A percentile compares a stretch with the other conserved stretches of the same genome.
Evolutionary conservation across 1,140 invertebrate species (phyloP).

Genomic region (Pseudomyrmex concolor): DNA sequence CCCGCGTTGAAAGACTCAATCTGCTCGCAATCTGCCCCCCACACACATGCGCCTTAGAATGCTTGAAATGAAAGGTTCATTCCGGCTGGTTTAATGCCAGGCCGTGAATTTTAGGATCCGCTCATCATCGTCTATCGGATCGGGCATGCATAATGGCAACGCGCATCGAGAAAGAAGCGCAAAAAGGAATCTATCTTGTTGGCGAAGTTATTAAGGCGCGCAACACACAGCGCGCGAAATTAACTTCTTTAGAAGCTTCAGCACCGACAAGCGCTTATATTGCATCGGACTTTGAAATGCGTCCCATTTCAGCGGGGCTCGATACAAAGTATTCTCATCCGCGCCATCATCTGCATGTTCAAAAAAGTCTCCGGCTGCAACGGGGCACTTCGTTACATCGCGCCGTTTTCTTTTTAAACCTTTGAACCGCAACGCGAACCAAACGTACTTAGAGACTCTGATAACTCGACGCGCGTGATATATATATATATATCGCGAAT

Average conservation of each 20-base stretch:
- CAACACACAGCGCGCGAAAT: constrained; percentile 42
- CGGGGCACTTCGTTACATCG: background rate
- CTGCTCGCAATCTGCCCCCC: constrained; percentile 28
- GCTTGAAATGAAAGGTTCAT: constrained; percentile 41
- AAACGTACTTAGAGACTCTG: background rate
- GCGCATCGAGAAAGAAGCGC: background rate
- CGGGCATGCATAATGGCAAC: constrained; percentile 45
- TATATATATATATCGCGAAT: constrained; percentile 9
- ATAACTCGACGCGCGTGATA: constrained; percentile 10
- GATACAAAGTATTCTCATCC: constrained; percentile 57
- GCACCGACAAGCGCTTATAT: constrained; percentile 67
- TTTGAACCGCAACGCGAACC: background rate
- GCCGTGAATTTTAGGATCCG: constrained; percentile 53
- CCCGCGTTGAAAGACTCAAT: constrained; percentile 59
- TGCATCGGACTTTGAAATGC: constrained; percentile 73
- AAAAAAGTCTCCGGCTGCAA: constrained; percentile 49
- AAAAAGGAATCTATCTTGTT: constrained; percentile 70
- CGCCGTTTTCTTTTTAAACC: constrained; percentile 20
- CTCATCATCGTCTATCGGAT: background rate
- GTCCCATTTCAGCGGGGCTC: constrained; percentile 47
- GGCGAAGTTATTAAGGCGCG: constrained; percentile 65
- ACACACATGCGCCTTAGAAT: constrained; percentile 47
- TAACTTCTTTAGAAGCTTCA: constrained; percentile 60
- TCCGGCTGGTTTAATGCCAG: background rate
- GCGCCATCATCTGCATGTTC: constrained; percentile 64